Percentiles rank a stretch among this genome's conserved stretches.
These are phyloP conservation scores for Aelia acuminata DNA, from an alignment of 2,888 invertebrate species.

Conservation along the genomic window DNA sequence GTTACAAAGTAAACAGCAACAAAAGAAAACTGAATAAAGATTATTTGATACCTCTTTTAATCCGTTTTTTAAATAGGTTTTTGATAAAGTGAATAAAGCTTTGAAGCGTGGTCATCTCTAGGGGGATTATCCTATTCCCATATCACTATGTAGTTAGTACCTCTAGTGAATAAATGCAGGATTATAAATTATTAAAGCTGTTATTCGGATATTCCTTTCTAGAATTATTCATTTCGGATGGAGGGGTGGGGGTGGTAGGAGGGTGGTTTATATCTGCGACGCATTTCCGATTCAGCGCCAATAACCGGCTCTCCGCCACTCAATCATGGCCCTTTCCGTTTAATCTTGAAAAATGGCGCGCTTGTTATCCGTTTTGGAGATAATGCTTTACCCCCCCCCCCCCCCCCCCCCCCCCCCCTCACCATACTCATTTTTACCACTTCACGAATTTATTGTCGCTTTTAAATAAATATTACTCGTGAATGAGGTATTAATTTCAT, in stretches of 20 bases:
- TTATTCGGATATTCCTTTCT: background rate
- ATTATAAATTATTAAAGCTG: conserved; percentile 36
- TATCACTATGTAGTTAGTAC: too few species aligned
- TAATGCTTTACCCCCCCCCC: background rate
- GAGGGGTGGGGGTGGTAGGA: background rate
- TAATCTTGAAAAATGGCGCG: conserved; percentile 37
- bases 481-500: background rate
- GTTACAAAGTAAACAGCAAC: too few species aligned
- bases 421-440: conserved; percentile 23
- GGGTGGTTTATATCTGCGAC: conserved; percentile 36
- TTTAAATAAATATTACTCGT: background rate
- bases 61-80: too few species aligned
- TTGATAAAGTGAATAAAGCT: too few species aligned
- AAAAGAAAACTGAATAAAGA: too few species aligned
- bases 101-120: too few species aligned
- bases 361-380: conserved; percentile 4
- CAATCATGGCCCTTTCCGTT: conserved; percentile 27
- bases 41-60: too few species aligned
- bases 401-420: too few species aligned
- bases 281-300: conserved; percentile 36
- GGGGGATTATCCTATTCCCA: background rate
- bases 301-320: background rate
- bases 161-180: background rate
- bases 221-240: conserved; percentile 5
- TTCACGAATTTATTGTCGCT: background rate